These are phyloP conservation scores for Branchinecta lindahli DNA, from an alignment of 1,140 invertebrate species.

Conservation along the genomic window DNA sequence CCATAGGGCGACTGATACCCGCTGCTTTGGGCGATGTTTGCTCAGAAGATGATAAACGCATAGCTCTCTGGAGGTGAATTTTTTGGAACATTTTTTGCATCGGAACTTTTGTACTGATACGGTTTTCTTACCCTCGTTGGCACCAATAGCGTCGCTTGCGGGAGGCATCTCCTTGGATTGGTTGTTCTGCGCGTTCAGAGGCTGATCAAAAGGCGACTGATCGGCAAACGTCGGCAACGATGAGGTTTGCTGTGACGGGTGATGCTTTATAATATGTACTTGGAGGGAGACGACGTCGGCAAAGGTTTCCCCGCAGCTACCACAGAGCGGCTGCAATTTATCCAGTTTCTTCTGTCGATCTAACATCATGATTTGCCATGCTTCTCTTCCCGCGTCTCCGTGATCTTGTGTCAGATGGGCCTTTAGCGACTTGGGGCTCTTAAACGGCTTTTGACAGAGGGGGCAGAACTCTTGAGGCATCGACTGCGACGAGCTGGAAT, in stretches of 20 bases:
- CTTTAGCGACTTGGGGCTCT: constrained; percentile 75
- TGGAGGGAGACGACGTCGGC: constrained; percentile 37
- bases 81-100: constrained; percentile 35
- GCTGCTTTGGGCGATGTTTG: constrained; percentile 26
- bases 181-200: constrained; percentile 6
- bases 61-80: constrained; percentile 30
- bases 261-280: constrained; percentile 40
- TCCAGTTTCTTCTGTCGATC: constrained; percentile 19
- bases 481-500: not conserved
- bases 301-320: constrained; percentile 35
- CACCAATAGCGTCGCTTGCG: constrained; percentile 3
- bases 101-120: constrained; percentile 22
- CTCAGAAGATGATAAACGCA: constrained; percentile 32
- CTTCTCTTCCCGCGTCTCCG: constrained; percentile 50
- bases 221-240: constrained; percentile 14
- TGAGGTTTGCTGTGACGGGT: constrained; percentile 25
- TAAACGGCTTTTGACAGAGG: constrained; percentile 69
- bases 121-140: not conserved
- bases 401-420: constrained; percentile 77
- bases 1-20: constrained; percentile 10
- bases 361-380: constrained; percentile 35
- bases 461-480: constrained; percentile 40
- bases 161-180: constrained; percentile 11
- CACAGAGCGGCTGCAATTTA: constrained; percentile 28
- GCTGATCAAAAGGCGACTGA: constrained; percentile 13